A percentile compares a stretch with the other conserved stretches of the same genome.
phyloP scores from a whole-genome alignment of 2,113 vertebrate genomes.

The Silurus glanis region DNA sequence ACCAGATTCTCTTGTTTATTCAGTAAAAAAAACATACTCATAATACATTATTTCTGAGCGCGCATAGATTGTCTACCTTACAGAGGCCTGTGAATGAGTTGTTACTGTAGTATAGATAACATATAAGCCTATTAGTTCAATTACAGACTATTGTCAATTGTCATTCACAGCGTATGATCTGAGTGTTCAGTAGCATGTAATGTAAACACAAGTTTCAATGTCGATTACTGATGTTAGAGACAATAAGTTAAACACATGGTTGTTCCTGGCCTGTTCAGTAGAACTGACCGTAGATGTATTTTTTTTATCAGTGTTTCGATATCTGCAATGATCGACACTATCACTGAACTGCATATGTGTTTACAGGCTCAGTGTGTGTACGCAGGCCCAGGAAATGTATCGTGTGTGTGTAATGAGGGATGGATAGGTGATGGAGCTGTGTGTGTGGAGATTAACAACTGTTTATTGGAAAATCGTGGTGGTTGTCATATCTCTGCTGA shows the following conservation, averaged over 20 bases:
- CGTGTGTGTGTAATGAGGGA: slow-evolving; percentile 79
- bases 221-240: not conserved
- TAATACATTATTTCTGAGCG: not conserved
- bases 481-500: slow-evolving; percentile 81
- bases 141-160: not conserved
- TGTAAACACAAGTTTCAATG: not conserved
- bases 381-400: slow-evolving; percentile 69
- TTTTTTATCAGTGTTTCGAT: not conserved
- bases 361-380: slow-evolving; percentile 82
- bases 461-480: slow-evolving; percentile 76
- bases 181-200: not conserved
- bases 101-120: not conserved
- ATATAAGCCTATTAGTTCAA: not conserved
- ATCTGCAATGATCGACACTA: not conserved
- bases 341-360: not conserved
- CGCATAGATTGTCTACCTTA: not conserved
- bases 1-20: no score
- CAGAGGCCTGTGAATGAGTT: not conserved
- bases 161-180: not conserved
- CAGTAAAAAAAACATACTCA: not conserved
- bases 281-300: not conserved
- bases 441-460: slow-evolving; percentile 86
- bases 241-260: not conserved
- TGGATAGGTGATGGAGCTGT: slow-evolving; percentile 86
- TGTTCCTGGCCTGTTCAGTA: not conserved